Evolutionary conservation across 35 echinoderm and acorn worm species (phyloP).

Genomic region (Apostichopus californicus): DNA sequence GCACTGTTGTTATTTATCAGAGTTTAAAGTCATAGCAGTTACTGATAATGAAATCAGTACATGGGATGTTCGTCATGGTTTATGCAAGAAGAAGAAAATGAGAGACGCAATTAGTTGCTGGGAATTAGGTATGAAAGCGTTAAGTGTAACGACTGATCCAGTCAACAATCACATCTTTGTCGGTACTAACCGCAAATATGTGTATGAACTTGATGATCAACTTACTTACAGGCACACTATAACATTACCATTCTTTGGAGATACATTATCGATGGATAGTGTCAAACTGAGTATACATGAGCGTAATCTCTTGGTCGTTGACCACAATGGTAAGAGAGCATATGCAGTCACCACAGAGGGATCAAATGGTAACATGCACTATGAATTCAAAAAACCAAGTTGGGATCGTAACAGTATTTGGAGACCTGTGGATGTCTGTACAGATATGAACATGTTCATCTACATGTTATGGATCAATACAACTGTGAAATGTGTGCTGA

Average conservation of each 20-base stretch:
- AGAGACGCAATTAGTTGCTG: background rate
- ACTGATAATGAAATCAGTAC: background rate
- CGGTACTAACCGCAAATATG: background rate
- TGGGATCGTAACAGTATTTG: too few relatives aligned
- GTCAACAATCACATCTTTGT: conserved; percentile 1
- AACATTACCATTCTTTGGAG: background rate
- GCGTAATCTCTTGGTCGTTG: background rate
- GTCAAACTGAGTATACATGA: background rate
- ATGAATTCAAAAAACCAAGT: too few relatives aligned
- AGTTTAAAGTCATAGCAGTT: background rate
- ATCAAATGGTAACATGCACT: background rate
- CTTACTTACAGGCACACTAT: background rate
- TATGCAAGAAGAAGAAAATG: background rate
- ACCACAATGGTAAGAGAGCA: background rate
- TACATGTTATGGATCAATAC: too few relatives aligned
- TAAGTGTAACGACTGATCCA: background rate
- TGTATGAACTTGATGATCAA: background rate
- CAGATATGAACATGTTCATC: too few relatives aligned
- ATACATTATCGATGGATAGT: background rate
- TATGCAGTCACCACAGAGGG: background rate
- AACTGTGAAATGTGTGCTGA: too few relatives aligned
- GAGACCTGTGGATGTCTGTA: too few relatives aligned
- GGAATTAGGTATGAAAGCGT: background rate
- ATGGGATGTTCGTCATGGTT: background rate
- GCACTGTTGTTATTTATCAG: background rate